Evolutionary conservation across 2,113 vertebrate species (phyloP), one percentile per base, ranked within the genome.

Genomic region (Sardina pilchardus): DNA sequence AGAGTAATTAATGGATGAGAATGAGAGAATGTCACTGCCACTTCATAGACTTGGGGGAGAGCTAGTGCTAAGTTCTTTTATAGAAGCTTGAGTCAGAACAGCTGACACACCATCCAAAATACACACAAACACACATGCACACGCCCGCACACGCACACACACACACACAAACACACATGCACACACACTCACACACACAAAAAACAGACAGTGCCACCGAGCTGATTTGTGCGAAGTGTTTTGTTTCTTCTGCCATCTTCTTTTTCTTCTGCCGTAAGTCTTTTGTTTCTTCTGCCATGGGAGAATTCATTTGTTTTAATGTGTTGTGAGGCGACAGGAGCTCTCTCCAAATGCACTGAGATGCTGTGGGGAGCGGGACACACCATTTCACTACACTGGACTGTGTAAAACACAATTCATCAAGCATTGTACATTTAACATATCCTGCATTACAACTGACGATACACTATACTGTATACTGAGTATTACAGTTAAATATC

Each of bases 221-320:
- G 39, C 2, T 42, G 39, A 42, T 42, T 42, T 42, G 0, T 42
- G 39, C 4, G 39, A 42, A 42, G 85, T 75, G 44, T 86, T 59
- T 21, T 83, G 83, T 81, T 67, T 81, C 92, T 93, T 90, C 93
- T 94, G 91, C 90, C 26, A 30, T 67, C n/a, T n/a, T n/a, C n/a
- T n/a, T n/a, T n/a, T n/a, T n/a, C n/a, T 50, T 50, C 16, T 50
- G 48, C 16, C 10, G 45, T 45, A 83, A 82, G 85, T 75, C 48
- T 86, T 59, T 21, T 83, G 83, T 81, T 67, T 81, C 92, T 93
- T 90, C 93, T 94, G 91, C 90, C 26, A 30, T 67, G 8, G 63
- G n/a, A 67, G 24, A 9, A n/a, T n/a, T 63, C 6, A 12, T 67
- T 67, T 26, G 24, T 30, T 12, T 30, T 1, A 1, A 67, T 30